Conservation (phyloP, 2,888 invertebrate species). For the Leptinotarsa peninsularis region DNA sequence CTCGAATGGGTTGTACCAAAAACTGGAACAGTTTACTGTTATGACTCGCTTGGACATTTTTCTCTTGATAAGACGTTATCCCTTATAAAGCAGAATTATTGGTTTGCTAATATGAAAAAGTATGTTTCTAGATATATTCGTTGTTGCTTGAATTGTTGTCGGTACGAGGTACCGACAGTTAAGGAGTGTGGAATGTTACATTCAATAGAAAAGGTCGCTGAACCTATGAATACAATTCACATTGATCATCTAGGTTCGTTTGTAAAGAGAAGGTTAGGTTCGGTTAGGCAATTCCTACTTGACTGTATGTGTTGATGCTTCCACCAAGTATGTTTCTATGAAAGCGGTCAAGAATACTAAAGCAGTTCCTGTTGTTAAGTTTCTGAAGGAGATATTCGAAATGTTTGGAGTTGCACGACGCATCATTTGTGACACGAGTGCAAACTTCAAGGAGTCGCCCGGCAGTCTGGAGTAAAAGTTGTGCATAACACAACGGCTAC, state of each 20-base stretch:
- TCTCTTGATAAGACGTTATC: constrained; percentile 26
- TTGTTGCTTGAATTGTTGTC: constrained; percentile 23
- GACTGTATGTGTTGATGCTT: constrained; percentile 52
- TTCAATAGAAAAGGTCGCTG: constrained; percentile 24
- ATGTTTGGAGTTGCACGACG: constrained; percentile 29
- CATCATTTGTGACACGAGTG: constrained; percentile 43
- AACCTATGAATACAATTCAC: constrained; percentile 35
- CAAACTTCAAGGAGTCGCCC: background rate
- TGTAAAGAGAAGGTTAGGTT: constrained; percentile 18
- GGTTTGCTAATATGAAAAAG: constrained; percentile 41
- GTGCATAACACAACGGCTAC: too few species aligned
- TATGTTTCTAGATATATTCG: constrained; percentile 27
- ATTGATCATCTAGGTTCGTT: constrained; percentile 38
- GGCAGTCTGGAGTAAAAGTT: too few species aligned
- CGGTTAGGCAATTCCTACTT: constrained; percentile 44
- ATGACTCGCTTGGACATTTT: constrained; percentile 29
- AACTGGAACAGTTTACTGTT: background rate
- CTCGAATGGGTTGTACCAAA: constrained; percentile 25
- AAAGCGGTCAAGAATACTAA: constrained; percentile 42
- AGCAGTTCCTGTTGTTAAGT: constrained; percentile 22
- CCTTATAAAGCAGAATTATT: constrained; percentile 24
- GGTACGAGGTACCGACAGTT: constrained; percentile 9
- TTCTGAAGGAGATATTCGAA: constrained; percentile 33
- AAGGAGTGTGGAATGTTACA: constrained; percentile 28
- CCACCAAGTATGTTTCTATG: constrained; percentile 56